Conservation (phyloP, 2,888 invertebrate species). For the Ormyrus pomaceus region DNA sequence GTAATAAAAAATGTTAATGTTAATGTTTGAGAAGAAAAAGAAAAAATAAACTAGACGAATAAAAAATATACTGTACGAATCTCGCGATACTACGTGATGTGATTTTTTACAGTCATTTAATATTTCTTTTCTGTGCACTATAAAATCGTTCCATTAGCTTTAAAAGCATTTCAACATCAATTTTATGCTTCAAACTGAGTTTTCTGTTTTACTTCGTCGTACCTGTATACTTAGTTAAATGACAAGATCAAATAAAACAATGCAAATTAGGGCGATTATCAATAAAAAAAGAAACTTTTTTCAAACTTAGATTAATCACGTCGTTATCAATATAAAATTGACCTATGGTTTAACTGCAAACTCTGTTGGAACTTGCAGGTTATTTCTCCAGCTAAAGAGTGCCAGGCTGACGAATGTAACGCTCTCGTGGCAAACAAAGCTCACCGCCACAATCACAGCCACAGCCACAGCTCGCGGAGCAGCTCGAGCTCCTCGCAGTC, state of each 20-base stretch:
- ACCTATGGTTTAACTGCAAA: no score
- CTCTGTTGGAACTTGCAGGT: background rate
- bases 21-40: background rate
- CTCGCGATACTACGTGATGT: background rate
- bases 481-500: constrained; percentile 17
- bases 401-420: constrained; percentile 1
- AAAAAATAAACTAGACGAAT: background rate
- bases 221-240: no score
- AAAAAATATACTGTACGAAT: background rate
- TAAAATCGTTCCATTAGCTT: constrained; percentile 5
- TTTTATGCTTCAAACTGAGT: no score
- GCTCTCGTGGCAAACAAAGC: background rate
- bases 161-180: background rate
- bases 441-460: constrained; percentile 1
- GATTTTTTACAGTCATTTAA: background rate
- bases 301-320: no score
- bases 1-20: no score
- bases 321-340: no score
- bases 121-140: background rate
- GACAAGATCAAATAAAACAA: no score
- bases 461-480: constrained; percentile 21
- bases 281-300: no score
- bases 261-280: no score
- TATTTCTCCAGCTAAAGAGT: constrained; percentile 39
- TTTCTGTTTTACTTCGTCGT: no score